phyloP scores from a whole-genome alignment of 2,113 vertebrate genomes.

The Edolisoma coerulescens region DNA sequence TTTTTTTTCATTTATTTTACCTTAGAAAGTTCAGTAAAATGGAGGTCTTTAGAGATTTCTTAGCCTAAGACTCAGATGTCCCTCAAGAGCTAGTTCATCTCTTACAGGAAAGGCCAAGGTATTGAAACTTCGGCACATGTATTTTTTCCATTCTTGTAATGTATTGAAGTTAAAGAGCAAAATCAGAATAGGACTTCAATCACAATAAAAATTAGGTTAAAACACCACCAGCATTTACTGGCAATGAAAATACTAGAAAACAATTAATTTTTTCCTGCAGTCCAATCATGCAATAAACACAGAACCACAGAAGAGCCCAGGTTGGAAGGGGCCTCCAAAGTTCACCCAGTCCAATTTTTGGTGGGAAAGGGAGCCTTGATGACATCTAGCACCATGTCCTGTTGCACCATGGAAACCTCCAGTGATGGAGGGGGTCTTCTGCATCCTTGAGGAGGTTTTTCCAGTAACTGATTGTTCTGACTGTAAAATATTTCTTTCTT shows the following conservation, averaged over 20 bases:
- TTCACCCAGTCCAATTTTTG: not conserved
- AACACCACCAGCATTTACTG: not conserved
- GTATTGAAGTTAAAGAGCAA: not conserved
- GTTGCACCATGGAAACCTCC: not conserved
- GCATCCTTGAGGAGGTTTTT: not conserved
- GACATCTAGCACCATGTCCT: not conserved
- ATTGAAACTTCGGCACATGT: not conserved
- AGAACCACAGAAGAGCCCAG: not conserved
- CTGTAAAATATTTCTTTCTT: not conserved
- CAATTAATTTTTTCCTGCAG: not conserved
- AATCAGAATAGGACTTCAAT: not conserved
- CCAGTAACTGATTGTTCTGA: not conserved
- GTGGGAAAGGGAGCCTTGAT: not conserved
- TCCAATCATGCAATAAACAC: not conserved
- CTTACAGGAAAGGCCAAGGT: not conserved
- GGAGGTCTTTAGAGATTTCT: not conserved
- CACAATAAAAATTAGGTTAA: not conserved
- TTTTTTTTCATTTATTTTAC: not conserved
- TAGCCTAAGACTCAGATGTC: not conserved
- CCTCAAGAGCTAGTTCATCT: not conserved
- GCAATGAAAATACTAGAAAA: not conserved
- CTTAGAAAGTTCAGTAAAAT: not conserved
- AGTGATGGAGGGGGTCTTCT: rapidly evolving
- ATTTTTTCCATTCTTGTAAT: not conserved
- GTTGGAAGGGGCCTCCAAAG: not conserved